Base-by-base conservation (phyloP, 2,113 vertebrate species). In the Pao palembangensis region DNA sequence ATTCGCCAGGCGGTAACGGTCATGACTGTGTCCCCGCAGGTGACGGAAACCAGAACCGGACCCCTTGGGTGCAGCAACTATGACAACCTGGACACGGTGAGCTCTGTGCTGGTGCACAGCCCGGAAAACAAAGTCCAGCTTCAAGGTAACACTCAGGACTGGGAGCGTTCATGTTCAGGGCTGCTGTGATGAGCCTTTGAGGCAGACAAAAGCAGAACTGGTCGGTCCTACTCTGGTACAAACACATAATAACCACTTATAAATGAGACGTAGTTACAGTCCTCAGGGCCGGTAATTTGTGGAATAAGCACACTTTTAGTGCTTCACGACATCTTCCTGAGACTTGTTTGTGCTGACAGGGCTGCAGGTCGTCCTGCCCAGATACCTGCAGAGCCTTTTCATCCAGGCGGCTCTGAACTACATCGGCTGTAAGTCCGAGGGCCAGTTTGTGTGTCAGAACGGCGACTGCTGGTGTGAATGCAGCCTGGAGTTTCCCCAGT, bases 21-120 rank as follows among this genome's bases (percentile, higher is more conserved):
- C 10, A 51, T n/a, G 2, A 17, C 31, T 10, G 15, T 31, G 51
- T 3, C 34, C 69, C 69, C 12, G 5, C 74, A 99, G 97, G 97
- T 99, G 83, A 98, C 95, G 0, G 97, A 99, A 88, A 99, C 96
- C 18, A 92, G 97, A 85, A 99, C 96, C 0, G 97, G 97, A 18
- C 97, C 97, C 0, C 92, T 99, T 0, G 97, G 97, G 74, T 99
- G 97, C 92, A 98, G 96, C 89, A 98, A 98, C 89, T 99, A 99
- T 21, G 97, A 98, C 90, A 99, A 98, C 79, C 91, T 99, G 80
- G 97, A 99, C 85, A 98, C 96, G 0, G 96, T 99, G 88, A 99
- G 96, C 80, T 99, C 97, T 0, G 97, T 99, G 8, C 87, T 99
- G 86, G 96, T 98, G 44, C 96, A 98, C 89, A 98, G 96, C 83